Evolutionary conservation across 2,113 vertebrate genomes (phyloP), one percentile per base, ranked within the genome.

Genomic region (Triplophysa siluroides): DNA sequence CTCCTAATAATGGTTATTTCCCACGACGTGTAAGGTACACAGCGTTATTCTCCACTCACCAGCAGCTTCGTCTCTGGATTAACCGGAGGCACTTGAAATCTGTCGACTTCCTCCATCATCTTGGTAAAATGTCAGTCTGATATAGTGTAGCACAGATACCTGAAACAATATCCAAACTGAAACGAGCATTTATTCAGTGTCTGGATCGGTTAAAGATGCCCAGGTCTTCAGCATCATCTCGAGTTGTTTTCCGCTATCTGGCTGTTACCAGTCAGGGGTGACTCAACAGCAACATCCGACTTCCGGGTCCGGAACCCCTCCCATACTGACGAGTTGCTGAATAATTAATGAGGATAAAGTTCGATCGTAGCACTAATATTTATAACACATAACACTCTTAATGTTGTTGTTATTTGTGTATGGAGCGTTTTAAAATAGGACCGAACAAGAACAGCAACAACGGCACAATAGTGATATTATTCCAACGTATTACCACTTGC

Each of bases 41-140:
- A 7, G 38, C 47, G 58, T 75, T 47, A 29, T 75, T 62, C 58
- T 62, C 58, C 38, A 60, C 96, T 95, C 91, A 96, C 96, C 96
- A 98, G 88, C 85, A 96, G 96, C 89, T 97, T 95, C 82, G 94
- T 96, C 93, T 98, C 96, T 82, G 95, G 94, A 88, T 95, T 94
- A 81, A 95, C 95, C 84, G 95, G 94, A 87, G 96, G 96, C 79
- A 97, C 96, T 88, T 97, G 96, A 91, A 96, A 96, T 87, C 95
- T 92, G 92, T 97, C 96, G 87, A 96, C 96, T 92, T 97, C 96
- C 89, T 97, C 96, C 96, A 97, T 98, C 96, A 97, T 97, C 91
- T 92, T 95, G 90, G 86, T 90, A 86, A 89, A 84, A 69, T 77
- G 76, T 69, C 63, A 65, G 86, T 41, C 33, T 66, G 45, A 4